phyloP scores from a whole-genome alignment of 2,888 invertebrate genomes.

The Cordilura impudica region DNA sequence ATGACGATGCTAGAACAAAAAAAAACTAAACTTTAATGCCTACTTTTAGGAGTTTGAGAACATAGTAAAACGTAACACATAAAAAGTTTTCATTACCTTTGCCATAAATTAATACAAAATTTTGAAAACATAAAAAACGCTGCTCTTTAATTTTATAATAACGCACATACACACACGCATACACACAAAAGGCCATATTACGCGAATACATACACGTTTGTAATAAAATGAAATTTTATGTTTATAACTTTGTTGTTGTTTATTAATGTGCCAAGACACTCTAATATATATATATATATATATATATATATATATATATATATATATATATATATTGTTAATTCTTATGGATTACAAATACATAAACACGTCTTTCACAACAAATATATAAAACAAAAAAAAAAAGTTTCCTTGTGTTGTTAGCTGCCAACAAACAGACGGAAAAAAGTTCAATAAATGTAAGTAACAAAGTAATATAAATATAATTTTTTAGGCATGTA shows the following conservation, averaged over 20 bases:
- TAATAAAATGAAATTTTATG: slow-evolving; percentile 61
- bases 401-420: slow-evolving; percentile 23
- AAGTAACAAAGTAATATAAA: slow-evolving; percentile 23
- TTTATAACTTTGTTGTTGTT: slow-evolving; percentile 55
- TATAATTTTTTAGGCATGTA: slow-evolving; percentile 20
- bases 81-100: background rate
- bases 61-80: background rate
- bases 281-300: background rate
- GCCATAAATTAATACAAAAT: background rate
- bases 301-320: background rate
- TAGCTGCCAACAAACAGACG: background rate
- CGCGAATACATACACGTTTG: slow-evolving; percentile 50
- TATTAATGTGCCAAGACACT: background rate
- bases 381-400: slow-evolving; percentile 18
- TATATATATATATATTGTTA: slow-evolving; percentile 28
- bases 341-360: slow-evolving; percentile 58
- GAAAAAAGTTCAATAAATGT: slow-evolving; percentile 30
- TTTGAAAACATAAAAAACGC: background rate
- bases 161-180: background rate
- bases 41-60: background rate
- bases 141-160: background rate
- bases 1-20: no score
- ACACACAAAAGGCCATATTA: no score
- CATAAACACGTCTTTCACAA: slow-evolving; percentile 59
- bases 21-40: background rate